Conservation (phyloP, 2,888 invertebrate species). For the Allophyes oxyacanthae region DNA sequence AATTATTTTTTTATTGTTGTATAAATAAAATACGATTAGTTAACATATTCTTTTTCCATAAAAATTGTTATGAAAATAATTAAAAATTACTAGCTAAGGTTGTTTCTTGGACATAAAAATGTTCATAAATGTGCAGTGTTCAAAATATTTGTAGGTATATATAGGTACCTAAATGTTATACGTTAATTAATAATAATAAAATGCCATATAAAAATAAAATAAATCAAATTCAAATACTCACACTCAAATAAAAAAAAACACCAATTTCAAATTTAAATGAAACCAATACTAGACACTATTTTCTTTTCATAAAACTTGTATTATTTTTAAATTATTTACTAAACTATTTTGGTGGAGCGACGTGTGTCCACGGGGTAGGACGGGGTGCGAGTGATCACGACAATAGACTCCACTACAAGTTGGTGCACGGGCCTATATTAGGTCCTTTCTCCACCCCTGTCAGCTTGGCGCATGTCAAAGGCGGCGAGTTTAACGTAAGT, state of each 20-base stretch:
- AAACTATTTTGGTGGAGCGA: constrained; percentile 40
- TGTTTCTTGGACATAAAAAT: too few species aligned
- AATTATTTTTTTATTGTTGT: too few species aligned
- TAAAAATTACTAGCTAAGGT: too few species aligned
- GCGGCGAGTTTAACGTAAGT: constrained; percentile 49
- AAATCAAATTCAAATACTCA: constrained; percentile 38
- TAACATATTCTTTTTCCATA: too few species aligned
- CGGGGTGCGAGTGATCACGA: constrained; percentile 75
- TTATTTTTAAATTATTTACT: constrained; percentile 17
- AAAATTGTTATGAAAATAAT: too few species aligned
- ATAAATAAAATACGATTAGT: too few species aligned
- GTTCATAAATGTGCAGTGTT: too few species aligned
- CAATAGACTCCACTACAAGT: constrained; percentile 67
- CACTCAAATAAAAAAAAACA: constrained; percentile 33
- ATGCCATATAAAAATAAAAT: not conserved
- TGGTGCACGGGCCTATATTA: constrained; percentile 62
- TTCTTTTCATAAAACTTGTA: constrained; percentile 5
- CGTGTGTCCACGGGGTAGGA: constrained; percentile 70
- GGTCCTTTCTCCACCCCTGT: constrained; percentile 68
- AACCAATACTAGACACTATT: constrained; percentile 21
- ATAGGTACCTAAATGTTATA: too few species aligned
- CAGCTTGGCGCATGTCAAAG: constrained; percentile 65
- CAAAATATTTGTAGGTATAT: too few species aligned
- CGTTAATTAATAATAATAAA: too few species aligned
- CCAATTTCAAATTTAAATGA: constrained; percentile 12